Percentiles rank a stretch among this genome's conserved stretches.
Conservation (phyloP, 2,113 vertebrate genomes). For the Hyperopisus bebe region DNA sequence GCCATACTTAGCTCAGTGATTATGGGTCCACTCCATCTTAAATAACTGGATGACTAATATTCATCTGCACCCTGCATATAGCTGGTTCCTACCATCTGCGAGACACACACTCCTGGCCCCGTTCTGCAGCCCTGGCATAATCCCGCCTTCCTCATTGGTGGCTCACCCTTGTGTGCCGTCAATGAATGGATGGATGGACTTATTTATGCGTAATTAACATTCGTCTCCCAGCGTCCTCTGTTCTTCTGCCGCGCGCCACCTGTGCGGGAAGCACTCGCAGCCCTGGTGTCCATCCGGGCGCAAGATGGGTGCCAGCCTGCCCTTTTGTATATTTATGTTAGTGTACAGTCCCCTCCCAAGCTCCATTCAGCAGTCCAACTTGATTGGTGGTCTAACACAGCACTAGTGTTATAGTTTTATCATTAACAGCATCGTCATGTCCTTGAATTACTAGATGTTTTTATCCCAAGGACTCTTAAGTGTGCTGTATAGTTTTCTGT, state of each 20-base stretch:
- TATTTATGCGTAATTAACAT: constrained; percentile 14
- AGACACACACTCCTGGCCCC: not conserved
- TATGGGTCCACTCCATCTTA: not conserved
- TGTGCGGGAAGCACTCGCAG: not conserved
- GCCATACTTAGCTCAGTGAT: not conserved
- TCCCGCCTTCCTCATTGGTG: not conserved
- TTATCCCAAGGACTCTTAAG: not conserved
- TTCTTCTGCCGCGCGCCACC: not conserved
- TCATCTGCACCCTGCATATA: not conserved
- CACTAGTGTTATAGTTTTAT: not conserved
- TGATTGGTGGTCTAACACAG: not conserved
- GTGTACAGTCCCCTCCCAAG: not conserved
- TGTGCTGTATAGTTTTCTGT: not conserved
- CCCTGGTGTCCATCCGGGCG: not conserved
- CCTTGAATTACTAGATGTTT: not conserved
- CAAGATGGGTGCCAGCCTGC: not conserved
- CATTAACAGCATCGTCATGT: not conserved
- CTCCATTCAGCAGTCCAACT: no score
- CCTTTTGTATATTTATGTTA: not conserved
- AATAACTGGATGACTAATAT: constrained; percentile 4
- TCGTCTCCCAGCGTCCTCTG: not conserved
- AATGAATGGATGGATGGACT: not conserved
- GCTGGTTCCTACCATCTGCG: not conserved
- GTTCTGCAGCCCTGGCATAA: not conserved
- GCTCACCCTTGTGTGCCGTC: not conserved